Evolutionary conservation across 2,113 vertebrate genomes (phyloP).

Genomic region (Brachyhypopomus gauderio): DNA sequence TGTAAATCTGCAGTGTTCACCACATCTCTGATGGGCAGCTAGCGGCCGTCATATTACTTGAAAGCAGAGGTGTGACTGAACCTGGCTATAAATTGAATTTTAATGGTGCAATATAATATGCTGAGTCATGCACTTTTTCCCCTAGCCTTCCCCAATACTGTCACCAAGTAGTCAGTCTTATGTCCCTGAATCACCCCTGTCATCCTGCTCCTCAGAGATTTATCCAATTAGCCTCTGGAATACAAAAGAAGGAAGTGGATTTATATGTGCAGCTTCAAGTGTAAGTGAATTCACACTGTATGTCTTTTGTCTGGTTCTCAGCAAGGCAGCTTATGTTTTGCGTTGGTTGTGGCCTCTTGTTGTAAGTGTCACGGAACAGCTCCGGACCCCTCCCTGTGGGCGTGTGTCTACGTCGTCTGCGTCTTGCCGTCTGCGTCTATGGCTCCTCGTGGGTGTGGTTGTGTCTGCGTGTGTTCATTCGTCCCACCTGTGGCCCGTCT

Average conservation of each 20-base stretch:
- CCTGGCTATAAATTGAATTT: conserved; percentile 75
- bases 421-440: no score
- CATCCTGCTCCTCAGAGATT: conserved; percentile 67
- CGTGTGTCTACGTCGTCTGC: no score
- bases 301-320: not conserved
- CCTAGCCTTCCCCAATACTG: conserved; percentile 63
- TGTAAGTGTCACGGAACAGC: no score
- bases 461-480: no score
- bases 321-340: not conserved
- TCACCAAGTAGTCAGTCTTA: conserved; percentile 68
- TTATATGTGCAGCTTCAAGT: not conserved
- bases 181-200: conserved; percentile 68
- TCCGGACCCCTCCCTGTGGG: no score
- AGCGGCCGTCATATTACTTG: conserved; percentile 57
- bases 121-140: conserved; percentile 71
- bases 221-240: conserved; percentile 68
- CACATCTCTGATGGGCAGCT: conserved; percentile 38
- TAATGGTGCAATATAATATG: conserved; percentile 73
- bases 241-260: conserved; percentile 55
- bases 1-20: conserved; percentile 74
- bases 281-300: conserved; percentile 4
- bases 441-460: no score
- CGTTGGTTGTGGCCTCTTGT: not conserved
- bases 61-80: conserved; percentile 67
- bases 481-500: no score